phyloP scores from a whole-genome alignment of 2,797 vertebrate genomes.

The Tenualosa ilisha region DNA sequence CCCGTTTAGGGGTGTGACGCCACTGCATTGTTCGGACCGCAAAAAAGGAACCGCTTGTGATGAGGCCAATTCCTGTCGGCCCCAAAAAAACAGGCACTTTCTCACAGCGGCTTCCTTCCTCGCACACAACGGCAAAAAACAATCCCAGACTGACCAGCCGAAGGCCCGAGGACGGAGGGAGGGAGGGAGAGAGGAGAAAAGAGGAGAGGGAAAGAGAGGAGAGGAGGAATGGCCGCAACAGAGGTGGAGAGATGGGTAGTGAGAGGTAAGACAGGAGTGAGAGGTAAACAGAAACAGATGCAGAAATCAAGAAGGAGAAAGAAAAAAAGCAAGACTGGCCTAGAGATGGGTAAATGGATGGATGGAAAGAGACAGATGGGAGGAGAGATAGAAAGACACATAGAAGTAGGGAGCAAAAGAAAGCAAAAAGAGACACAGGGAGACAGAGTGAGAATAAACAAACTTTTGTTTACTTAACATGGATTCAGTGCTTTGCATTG shows the following conservation, averaged over 20 bases:
- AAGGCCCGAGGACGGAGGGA: constrained; percentile 42
- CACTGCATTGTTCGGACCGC: constrained; percentile 80
- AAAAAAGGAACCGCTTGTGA: constrained; percentile 82
- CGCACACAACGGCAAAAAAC: constrained; percentile 78
- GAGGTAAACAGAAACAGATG: not conserved
- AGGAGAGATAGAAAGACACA: constrained; percentile 30
- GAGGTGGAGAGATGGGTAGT: not conserved
- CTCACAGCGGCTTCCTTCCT: constrained; percentile 84
- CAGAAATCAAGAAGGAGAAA: not conserved
- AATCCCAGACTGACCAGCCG: constrained; percentile 73
- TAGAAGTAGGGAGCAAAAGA: constrained; percentile 37
- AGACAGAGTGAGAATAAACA: too few relatives aligned
- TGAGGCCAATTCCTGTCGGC: constrained; percentile 83
- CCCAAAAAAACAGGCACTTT: constrained; percentile 84
- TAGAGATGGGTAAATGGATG: not conserved
- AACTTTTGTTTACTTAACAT: too few relatives aligned
- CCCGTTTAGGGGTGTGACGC: constrained; percentile 81
- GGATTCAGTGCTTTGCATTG: too few relatives aligned
- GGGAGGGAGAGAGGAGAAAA: constrained; percentile 60
- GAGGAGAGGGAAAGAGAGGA: constrained; percentile 21
- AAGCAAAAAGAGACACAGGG: too few relatives aligned
- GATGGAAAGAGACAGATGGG: not conserved
- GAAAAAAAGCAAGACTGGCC: not conserved
- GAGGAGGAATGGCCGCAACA: not conserved
- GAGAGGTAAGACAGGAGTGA: too few relatives aligned